Evolutionary conservation across 2,797 vertebrate species (phyloP).

Genomic region (Tokudaia muenninki): DNA sequence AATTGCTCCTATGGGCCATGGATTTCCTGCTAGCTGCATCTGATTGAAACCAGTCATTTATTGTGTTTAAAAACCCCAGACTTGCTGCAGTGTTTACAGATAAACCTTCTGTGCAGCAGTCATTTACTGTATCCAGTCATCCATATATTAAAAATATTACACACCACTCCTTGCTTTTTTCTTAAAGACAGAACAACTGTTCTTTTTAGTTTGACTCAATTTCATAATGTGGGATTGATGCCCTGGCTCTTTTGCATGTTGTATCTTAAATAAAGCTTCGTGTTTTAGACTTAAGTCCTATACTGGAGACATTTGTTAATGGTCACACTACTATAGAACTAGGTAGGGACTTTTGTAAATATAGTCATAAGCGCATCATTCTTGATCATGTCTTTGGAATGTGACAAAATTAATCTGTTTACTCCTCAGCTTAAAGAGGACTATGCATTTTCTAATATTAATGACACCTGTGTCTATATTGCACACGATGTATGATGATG

Average conservation of each 20-base stretch:
- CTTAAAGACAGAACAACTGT: constrained; percentile 80
- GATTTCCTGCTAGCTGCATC: constrained; percentile 82
- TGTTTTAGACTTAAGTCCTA: constrained; percentile 12
- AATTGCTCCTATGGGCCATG: constrained; percentile 86
- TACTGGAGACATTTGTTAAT: constrained; percentile 14
- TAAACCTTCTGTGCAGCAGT: constrained; percentile 84
- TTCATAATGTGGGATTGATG: constrained; percentile 57
- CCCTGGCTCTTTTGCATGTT: constrained; percentile 32
- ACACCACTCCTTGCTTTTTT: constrained; percentile 72
- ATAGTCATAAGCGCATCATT: not conserved
- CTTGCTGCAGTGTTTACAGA: constrained; percentile 87
- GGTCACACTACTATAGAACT: not conserved
- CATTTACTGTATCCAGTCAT: constrained; percentile 84
- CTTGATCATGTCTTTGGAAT: constrained; percentile 23
- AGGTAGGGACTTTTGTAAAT: constrained; percentile 22
- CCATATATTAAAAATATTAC: constrained; percentile 85
- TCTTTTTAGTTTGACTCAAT: constrained; percentile 81
- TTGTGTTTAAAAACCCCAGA: constrained; percentile 83
- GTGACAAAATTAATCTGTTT: not conserved
- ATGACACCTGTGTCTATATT: not conserved
- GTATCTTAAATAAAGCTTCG: constrained; percentile 57
- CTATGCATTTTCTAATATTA: not conserved
- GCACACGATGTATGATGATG: not conserved
- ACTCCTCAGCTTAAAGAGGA: constrained; percentile 27
- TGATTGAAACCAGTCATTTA: constrained; percentile 88